These are phyloP conservation scores for Lagenorhynchus albirostris DNA, from an alignment of 2,113 vertebrate genomes.

Conservation along the genomic window DNA sequence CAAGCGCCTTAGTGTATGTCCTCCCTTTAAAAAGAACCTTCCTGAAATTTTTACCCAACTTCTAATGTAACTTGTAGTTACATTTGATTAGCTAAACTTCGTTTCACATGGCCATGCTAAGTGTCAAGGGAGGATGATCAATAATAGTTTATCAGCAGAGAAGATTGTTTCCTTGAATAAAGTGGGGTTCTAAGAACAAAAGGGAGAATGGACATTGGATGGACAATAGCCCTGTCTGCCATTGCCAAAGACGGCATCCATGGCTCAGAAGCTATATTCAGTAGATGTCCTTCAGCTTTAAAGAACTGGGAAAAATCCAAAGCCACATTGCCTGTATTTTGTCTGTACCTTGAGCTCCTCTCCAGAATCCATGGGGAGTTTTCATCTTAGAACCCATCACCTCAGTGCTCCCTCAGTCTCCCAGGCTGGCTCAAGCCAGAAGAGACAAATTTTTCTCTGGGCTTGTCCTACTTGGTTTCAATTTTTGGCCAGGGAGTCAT, in stretches of 20 bases:
- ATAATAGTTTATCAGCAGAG: not conserved
- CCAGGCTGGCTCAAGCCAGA: not conserved
- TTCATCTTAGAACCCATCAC: not conserved
- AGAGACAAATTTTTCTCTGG: not conserved
- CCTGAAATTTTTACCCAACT: not conserved
- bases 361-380: not conserved
- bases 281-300: not conserved
- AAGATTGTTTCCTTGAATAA: not conserved
- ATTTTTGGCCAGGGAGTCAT: not conserved
- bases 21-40: not conserved
- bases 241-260: not conserved
- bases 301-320: not conserved
- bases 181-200: not conserved
- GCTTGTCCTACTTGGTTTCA: not conserved
- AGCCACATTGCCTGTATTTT: not conserved
- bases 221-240: not conserved
- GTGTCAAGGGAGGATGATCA: not conserved
- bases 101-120: not conserved
- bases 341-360: not conserved
- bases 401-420: not conserved
- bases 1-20: not conserved
- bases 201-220: not conserved
- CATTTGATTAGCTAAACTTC: not conserved
- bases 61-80: not conserved
- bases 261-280: not conserved